Evolutionary conservation across 2,797 vertebrate genomes (phyloP), one percentile per base, ranked within the genome.

Genomic region (Smutsia gigantea): DNA sequence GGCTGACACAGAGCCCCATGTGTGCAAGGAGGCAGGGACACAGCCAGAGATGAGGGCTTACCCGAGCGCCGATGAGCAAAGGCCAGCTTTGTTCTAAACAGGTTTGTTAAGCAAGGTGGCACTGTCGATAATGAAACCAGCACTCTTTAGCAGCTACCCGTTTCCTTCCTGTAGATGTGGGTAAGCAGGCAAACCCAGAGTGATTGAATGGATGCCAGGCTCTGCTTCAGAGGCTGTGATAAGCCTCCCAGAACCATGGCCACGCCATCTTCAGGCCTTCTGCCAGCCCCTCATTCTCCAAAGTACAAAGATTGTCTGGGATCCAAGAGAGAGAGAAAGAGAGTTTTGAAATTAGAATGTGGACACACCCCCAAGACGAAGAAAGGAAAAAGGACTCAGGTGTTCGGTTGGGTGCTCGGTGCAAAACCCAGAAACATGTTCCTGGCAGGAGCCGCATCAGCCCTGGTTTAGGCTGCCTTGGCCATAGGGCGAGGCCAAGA

Each of bases 1-100:
- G 69, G 9, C 29, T 19, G 27, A 37, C 72, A 12, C 3, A 0
- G 5, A 79, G 59, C 29, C 55, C 27, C 4, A 0, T 34, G 31
- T 1, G 11, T 64, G 23, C 49, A 37, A 10, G 34, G 75, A 49
- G 37, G 5, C 64, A 49, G 55, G 14, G 49, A 25, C 27, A 34
- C 37, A 5, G 29, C 1, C 0, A n/a, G 71, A 37, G 39, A 25
- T 5, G 23, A 11, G 39, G 51, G 6, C 37, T 64, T 51, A 9
- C 10, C 29, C 19, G 37, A 49, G 55, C 0, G 0, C 42, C 5
- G 4, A 49, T 25, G 29, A n/a, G 0, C 78, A 61, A 49, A 87
- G 27, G 81, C 19, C 51, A 59, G 75, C 61, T 77, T 64, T 81
- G 78, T 27, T 87, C 46, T 13, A 25, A 64, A 23, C 9, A 29